Base-by-base conservation (phyloP, 2,113 vertebrate genomes). In the Paralichthys olivaceus region DNA sequence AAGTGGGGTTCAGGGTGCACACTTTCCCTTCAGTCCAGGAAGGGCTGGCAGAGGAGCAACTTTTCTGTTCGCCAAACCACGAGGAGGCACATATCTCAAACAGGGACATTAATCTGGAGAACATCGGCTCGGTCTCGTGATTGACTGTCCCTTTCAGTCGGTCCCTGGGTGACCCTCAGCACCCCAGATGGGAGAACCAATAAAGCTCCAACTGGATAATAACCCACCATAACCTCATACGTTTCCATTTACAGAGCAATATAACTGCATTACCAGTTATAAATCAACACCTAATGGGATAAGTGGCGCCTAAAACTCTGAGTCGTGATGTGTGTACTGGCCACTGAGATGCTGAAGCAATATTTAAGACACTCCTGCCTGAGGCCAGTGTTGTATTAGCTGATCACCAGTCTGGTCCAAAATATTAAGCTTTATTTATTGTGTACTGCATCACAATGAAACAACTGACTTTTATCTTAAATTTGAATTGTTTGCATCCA, bases 201-300 rank as follows among this genome's bases (percentile, higher is more conserved):
- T 90, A 89, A 90, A 84, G 58, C 77, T 61, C 60, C 51, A 28
- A 51, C 72, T 67, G 83, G 78, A 80, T 86, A 75, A 87, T 90
- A 86, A 89, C 77, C 90, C 84, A 89, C 84, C 71, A 88, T 82
- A 80, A 66, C 62, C 73, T 87, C 76, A 81, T 87, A 83, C 29
- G 66, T 87, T 89, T 91, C 88, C 75, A 87, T 91, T 90, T 83
- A 85, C 54, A 66, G 63, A 77, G 82, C 86, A 75, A 69, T 84
- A 84, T 45, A 87, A 80, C 37, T 6, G 19, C 68, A 79, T 85
- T 84, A 75, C 28, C 25, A 58, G 68, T 61, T 29, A 80, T 90
- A 91, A 88, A 90, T 89, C 90, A 84, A 23, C 32, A 56, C 81
- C 75, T 87, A 86, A 89, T 87, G 55, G 79, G 75, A 75, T 62